Evolutionary conservation across 1,140 invertebrate genomes (phyloP), one percentile per base, ranked within the genome.

Genomic region (Megathymus violae): DNA sequence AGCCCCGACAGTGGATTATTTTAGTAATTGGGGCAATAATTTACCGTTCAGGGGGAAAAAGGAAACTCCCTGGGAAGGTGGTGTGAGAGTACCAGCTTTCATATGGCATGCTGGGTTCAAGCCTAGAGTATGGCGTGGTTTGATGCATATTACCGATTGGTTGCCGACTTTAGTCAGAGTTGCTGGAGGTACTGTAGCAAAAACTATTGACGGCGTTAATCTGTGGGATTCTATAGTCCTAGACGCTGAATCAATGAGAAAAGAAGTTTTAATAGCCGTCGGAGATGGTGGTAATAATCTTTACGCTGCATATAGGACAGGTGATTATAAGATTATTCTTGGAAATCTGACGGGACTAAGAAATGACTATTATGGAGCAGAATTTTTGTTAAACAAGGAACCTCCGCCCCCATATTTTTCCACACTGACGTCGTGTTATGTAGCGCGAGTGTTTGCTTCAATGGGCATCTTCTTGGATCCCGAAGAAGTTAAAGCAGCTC

Each of bases 81-180:
- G 94, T 0, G 94, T 96, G 0, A 91, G 97, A 64, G 95, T 95
- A 0, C 93, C 94, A 0, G 96, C 96, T 0, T 95, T 97, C 31
- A 91, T 99, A 58, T 97, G 96, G 96, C 96, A 96, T 87, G 94
- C 96, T 0, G 76, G 93, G 66, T 86, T 94, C n/a, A 94, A 44
- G 84, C 93, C 52, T 83, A 93, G 69, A 78, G 94, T 79, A 90
- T 97, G 11, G 95, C 93, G 94, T 61, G 93, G 96, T 38, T 85
- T 98, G 41, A 95, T 98, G 82, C 96, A 97, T 71, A 94, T 98
- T 4, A 93, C 93, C n/a, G 97, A 98, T 84, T 98, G 97, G 96
- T 80, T 98, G 31, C 97, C 97, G 0, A 98, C 97, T 0, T 86
- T 99, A 16, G 14, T 78, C 14, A 66, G 78, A 9, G 86, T 82